Percentiles rank a stretch among this genome's conserved stretches.
phyloP scores from a whole-genome alignment of 2,797 vertebrate species.

The Dicrostonyx torquatus region DNA sequence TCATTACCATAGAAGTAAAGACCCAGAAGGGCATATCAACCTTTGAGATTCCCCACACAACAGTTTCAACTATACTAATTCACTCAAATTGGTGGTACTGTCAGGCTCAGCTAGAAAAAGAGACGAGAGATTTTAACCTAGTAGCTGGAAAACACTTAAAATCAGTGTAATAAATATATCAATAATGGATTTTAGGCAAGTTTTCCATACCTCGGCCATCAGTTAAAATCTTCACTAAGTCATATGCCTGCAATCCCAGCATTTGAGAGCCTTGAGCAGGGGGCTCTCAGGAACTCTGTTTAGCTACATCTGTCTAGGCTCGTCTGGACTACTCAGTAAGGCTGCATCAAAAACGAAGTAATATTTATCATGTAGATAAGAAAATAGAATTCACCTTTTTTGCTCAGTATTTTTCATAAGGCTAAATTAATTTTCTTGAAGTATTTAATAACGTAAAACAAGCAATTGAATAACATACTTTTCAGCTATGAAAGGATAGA shows the following conservation, averaged over 20 bases:
- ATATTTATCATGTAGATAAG: not conserved
- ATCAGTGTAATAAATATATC: not conserved
- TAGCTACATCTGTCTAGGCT: not conserved
- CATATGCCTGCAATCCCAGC: not conserved
- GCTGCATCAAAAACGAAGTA: not conserved
- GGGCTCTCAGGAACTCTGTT: not conserved
- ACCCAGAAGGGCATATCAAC: not conserved
- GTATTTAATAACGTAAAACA: not conserved
- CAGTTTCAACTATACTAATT: not conserved
- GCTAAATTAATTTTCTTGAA: constrained; percentile 29
- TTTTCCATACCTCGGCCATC: not conserved
- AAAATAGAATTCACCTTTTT: constrained; percentile 10
- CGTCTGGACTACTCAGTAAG: not conserved
- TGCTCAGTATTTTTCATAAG: constrained; percentile 1
- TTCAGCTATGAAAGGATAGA: not conserved
- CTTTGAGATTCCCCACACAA: not conserved
- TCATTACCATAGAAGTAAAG: not conserved
- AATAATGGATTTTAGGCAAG: not conserved
- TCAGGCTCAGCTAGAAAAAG: constrained; percentile 22
- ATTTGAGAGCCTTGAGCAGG: not conserved
- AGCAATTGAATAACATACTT: not conserved
- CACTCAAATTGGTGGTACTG: not conserved
- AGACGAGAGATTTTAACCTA: not conserved
- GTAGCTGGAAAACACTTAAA: constrained; percentile 31
- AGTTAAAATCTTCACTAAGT: constrained; percentile 17